Conservation (phyloP, 2,888 invertebrate species). For the Meghimatium bilineatum region DNA sequence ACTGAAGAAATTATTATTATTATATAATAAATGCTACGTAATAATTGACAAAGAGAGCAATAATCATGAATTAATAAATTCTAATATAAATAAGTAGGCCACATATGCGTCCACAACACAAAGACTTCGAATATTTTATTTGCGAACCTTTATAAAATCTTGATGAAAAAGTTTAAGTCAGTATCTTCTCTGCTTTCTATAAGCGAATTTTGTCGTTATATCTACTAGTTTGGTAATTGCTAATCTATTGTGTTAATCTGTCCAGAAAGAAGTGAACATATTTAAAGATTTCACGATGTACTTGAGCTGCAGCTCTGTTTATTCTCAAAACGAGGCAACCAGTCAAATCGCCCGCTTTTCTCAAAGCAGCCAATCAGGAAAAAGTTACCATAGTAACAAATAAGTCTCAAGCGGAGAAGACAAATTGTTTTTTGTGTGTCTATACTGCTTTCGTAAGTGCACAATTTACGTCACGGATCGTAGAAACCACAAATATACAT, state of each 20-base stretch:
- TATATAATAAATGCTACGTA: too few species aligned
- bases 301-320: slow-evolving; percentile 29
- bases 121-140: not conserved
- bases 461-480: slow-evolving; percentile 27
- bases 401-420: not conserved
- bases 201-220: not conserved
- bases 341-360: slow-evolving; percentile 45
- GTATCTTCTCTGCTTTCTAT: not conserved
- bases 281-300: slow-evolving; percentile 21
- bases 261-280: slow-evolving; percentile 10
- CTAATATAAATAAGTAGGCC: too few species aligned
- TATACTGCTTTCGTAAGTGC: slow-evolving; percentile 22
- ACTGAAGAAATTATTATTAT: too few species aligned
- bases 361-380: slow-evolving; percentile 44
- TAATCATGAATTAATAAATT: too few species aligned
- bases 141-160: not conserved
- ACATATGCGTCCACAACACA: not conserved
- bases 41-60: too few species aligned
- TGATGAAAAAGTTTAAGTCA: not conserved
- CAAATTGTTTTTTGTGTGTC: not conserved
- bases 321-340: slow-evolving; percentile 46
- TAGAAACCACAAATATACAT: slow-evolving; percentile 1
- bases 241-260: not conserved
- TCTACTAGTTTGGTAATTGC: not conserved
- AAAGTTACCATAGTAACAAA: slow-evolving; percentile 24